Evolutionary conservation across 2,113 vertebrate genomes (phyloP).

Genomic region (Gopherus flavomarginatus): DNA sequence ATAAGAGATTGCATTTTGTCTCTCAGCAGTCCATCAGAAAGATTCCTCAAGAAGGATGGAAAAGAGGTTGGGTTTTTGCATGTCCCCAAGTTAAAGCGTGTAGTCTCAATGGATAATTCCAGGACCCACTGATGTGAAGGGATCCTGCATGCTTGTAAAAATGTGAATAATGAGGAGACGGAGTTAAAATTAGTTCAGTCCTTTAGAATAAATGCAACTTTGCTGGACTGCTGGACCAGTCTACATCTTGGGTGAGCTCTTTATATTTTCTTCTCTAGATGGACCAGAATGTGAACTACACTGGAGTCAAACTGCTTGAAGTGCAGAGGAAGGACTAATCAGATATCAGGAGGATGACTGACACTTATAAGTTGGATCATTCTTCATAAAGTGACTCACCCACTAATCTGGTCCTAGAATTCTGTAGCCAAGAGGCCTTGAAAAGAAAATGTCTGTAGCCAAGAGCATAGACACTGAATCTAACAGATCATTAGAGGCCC

Average conservation of each 20-base stretch:
- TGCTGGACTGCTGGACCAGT: not conserved
- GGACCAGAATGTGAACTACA: not conserved
- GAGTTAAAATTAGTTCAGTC: not conserved
- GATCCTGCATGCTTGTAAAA: slow-evolving; percentile 63
- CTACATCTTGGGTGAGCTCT: fast-evolving
- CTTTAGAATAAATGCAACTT: slow-evolving; percentile 2
- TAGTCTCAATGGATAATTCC: slow-evolving; percentile 44
- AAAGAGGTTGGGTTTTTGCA: not conserved
- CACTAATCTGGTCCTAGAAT: not conserved
- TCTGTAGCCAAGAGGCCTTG: not conserved
- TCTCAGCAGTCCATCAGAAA: not conserved
- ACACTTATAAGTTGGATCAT: not conserved
- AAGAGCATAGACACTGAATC: not conserved
- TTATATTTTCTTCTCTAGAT: not conserved
- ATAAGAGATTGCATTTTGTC: not conserved
- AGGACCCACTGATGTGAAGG: slow-evolving; percentile 33
- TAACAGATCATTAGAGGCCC: not conserved
- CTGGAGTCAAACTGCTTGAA: not conserved
- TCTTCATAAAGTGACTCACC: not conserved
- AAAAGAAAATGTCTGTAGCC: not conserved
- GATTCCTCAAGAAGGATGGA: not conserved
- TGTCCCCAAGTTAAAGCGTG: not conserved
- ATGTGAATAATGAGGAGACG: not conserved
- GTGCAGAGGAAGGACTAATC: not conserved
- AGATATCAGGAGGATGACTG: fast-evolving